Evolutionary conservation across 2,888 invertebrate genomes (phyloP).

Genomic region (Troides helena): DNA sequence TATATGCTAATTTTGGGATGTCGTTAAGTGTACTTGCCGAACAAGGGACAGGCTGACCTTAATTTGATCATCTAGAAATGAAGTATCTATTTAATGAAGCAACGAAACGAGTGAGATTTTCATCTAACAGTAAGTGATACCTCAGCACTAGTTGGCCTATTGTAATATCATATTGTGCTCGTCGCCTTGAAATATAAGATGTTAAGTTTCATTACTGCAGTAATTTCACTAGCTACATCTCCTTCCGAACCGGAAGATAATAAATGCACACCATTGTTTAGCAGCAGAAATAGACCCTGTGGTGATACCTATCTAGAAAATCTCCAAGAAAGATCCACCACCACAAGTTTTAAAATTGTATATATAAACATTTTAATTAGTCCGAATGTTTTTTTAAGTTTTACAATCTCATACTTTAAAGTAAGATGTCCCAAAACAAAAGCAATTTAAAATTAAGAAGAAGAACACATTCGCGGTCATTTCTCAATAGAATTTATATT

Average conservation of each 20-base stretch:
- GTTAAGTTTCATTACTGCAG: too few relatives aligned
- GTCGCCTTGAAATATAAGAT: too few relatives aligned
- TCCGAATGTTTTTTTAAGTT: constrained; percentile 5
- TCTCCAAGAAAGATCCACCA: too few relatives aligned
- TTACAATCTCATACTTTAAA: neutral
- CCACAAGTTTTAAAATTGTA: constrained; percentile 6
- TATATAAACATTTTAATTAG: constrained; percentile 7
- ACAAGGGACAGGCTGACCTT: constrained; percentile 4
- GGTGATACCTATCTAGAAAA: too few relatives aligned
- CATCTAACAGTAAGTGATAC: too few relatives aligned
- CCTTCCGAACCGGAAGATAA: too few relatives aligned
- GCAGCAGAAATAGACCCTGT: too few relatives aligned
- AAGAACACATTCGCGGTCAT: constrained; percentile 14
- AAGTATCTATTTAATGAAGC: constrained; percentile 14
- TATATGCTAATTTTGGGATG: constrained; percentile 26
- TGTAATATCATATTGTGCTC: too few relatives aligned
- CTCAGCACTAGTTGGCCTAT: too few relatives aligned
- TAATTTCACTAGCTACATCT: too few relatives aligned
- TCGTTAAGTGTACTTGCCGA: constrained; percentile 19
- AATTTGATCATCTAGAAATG: constrained; percentile 12
- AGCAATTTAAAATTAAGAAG: constrained; percentile 6
- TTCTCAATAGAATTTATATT: constrained; percentile 18
- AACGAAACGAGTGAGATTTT: too few relatives aligned
- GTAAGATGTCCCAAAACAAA: constrained; percentile 11
- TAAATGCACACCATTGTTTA: too few relatives aligned